These are phyloP conservation scores for Rhagonycha fulva DNA, from an alignment of 2,888 invertebrate species.

Conservation along the genomic window DNA sequence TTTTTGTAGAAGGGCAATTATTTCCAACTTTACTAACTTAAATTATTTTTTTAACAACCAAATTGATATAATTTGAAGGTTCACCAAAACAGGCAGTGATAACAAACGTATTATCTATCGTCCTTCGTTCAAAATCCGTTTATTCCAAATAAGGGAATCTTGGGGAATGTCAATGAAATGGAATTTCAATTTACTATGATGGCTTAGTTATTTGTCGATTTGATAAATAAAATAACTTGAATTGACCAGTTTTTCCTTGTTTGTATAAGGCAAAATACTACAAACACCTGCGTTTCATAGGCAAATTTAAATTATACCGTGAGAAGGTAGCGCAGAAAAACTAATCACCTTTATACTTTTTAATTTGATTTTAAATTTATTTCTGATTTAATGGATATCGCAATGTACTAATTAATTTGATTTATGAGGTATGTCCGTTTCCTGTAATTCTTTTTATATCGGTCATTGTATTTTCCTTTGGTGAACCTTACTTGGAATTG, in stretches of 20 bases:
- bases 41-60: background rate
- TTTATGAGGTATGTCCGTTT: background rate
- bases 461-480: background rate
- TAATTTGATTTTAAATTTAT: background rate
- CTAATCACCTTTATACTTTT: constrained; percentile 8
- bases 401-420: background rate
- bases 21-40: background rate
- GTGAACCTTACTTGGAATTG: background rate
- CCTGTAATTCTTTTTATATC: background rate
- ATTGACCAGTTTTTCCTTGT: constrained; percentile 33
- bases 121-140: constrained; percentile 17
- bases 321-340: constrained; percentile 24
- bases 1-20: background rate
- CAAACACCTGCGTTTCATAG: constrained; percentile 32
- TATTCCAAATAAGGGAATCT: constrained; percentile 15
- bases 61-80: too few species aligned
- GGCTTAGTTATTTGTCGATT: constrained; percentile 34
- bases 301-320: constrained; percentile 33
- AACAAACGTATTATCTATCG: constrained; percentile 2
- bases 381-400: background rate
- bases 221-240: constrained; percentile 31
- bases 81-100: background rate
- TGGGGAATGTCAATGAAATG: constrained; percentile 16
- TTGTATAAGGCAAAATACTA: constrained; percentile 25
- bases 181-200: constrained; percentile 32